These are phyloP conservation scores for Channallabes apus DNA, from an alignment of 2,797 vertebrate genomes.

Conservation along the genomic window DNA sequence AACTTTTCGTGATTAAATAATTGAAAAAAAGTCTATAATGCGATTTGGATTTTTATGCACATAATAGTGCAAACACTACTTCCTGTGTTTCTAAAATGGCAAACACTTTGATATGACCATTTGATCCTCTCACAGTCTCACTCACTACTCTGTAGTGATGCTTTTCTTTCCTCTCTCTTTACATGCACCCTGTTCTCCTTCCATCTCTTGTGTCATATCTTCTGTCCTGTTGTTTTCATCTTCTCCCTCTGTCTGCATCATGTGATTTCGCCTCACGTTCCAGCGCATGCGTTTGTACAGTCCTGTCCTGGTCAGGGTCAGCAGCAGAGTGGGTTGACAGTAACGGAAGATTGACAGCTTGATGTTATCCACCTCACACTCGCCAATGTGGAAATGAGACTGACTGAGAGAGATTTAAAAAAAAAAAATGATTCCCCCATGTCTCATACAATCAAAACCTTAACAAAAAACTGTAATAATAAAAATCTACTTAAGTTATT, in stretches of 20 bases:
- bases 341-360: slow-evolving; percentile 77
- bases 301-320: slow-evolving; percentile 59
- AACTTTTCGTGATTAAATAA: no score
- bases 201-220: slow-evolving; percentile 31
- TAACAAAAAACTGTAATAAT: neutral
- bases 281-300: slow-evolving; percentile 86
- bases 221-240: slow-evolving; percentile 35
- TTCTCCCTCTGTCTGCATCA: slow-evolving; percentile 48
- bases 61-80: neutral
- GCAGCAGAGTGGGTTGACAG: slow-evolving; percentile 71
- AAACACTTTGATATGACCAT: neutral
- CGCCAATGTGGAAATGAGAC: slow-evolving; percentile 80
- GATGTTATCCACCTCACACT: slow-evolving; percentile 67
- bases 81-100: neutral
- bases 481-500: neutral
- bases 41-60: no score
- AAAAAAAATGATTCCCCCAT: neutral
- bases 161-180: slow-evolving; percentile 42
- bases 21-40: no score
- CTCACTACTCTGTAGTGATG: slow-evolving; percentile 68
- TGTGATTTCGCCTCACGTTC: slow-evolving; percentile 70
- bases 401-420: slow-evolving; percentile 63
- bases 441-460: neutral
- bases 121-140: slow-evolving; percentile 24
- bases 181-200: slow-evolving; percentile 43